Conservation (phyloP, 2,888 invertebrate species). For the Acleris sparsana region DNA sequence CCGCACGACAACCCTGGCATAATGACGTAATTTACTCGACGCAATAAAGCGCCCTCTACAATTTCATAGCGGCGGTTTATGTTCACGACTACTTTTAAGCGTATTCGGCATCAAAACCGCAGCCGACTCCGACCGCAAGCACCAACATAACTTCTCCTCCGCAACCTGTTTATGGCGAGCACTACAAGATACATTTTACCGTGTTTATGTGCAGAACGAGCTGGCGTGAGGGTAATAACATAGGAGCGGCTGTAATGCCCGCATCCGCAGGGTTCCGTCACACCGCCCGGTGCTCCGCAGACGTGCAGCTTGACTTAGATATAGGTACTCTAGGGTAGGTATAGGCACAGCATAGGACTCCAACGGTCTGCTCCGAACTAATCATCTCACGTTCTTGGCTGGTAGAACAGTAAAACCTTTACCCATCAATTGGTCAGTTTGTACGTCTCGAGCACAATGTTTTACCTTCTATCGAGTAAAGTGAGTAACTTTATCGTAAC, state of each 20-base stretch:
- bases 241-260: slow-evolving; percentile 56
- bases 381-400: too few relatives aligned
- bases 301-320: background rate
- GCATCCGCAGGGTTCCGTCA: slow-evolving; percentile 48
- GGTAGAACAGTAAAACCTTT: too few relatives aligned
- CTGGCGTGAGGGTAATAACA: slow-evolving; percentile 48
- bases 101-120: slow-evolving; percentile 50
- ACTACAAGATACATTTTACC: slow-evolving; percentile 7
- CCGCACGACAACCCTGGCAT: slow-evolving; percentile 17
- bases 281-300: background rate
- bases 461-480: too few relatives aligned
- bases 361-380: too few relatives aligned
- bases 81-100: slow-evolving; percentile 45
- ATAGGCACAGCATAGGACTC: too few relatives aligned
- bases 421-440: too few relatives aligned
- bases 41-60: slow-evolving; percentile 37
- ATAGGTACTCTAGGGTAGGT: too few relatives aligned
- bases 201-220: background rate
- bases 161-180: background rate
- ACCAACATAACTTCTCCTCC: background rate
- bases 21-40: slow-evolving; percentile 30
- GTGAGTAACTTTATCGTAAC: too few relatives aligned
- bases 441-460: too few relatives aligned
- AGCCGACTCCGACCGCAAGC: slow-evolving; percentile 46
- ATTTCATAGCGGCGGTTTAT: slow-evolving; percentile 42